phyloP scores from a whole-genome alignment of 2,888 invertebrate species.

The Tachina grossa region DNA sequence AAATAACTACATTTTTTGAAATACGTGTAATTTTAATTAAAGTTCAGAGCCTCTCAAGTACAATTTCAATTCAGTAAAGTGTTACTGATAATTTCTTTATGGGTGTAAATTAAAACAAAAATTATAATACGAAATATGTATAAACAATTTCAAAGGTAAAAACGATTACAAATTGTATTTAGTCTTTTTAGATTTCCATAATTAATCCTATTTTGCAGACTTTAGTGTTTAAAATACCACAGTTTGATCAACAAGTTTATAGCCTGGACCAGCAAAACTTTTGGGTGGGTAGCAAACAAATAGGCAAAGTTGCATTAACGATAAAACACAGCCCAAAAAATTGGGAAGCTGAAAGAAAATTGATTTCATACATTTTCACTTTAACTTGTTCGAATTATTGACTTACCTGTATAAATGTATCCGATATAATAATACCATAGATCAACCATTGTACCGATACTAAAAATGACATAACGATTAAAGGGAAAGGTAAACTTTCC shows the following conservation, averaged over 20 bases:
- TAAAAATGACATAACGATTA: constrained; percentile 92
- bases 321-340: constrained; percentile 89
- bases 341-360: constrained; percentile 87
- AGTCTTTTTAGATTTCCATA: constrained; percentile 22
- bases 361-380: neutral
- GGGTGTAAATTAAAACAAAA: neutral
- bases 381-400: neutral
- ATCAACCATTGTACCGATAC: constrained; percentile 92
- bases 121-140: constrained; percentile 16
- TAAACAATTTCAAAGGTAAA: constrained; percentile 28
- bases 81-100: constrained; percentile 1
- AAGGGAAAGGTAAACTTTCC: constrained; percentile 93
- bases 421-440: constrained; percentile 91
- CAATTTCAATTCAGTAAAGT: constrained; percentile 25
- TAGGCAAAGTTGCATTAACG: constrained; percentile 87
- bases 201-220: constrained; percentile 12
- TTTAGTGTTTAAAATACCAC: constrained; percentile 71
- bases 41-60: constrained; percentile 31
- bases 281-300: constrained; percentile 88
- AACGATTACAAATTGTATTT: constrained; percentile 3
- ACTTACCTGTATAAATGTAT: constrained; percentile 90
- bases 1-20: neutral
- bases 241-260: constrained; percentile 80
- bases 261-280: constrained; percentile 81
- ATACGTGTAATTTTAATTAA: constrained; percentile 25